Conservation (phyloP, 2,888 invertebrate species). For the Bembecia ichneumoniformis region DNA sequence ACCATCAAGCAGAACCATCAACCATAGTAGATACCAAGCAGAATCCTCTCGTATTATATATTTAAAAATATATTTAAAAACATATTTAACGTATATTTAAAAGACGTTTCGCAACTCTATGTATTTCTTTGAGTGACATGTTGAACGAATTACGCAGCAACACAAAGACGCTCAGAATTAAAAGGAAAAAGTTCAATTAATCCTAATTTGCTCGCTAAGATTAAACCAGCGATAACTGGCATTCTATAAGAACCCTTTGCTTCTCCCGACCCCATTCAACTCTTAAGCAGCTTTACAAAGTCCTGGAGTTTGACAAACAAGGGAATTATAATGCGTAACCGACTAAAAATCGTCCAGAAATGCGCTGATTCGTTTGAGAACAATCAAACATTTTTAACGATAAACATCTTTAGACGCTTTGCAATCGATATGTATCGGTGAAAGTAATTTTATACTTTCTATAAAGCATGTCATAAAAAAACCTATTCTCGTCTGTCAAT, state of each 20-base stretch:
- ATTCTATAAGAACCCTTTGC: conserved; percentile 64
- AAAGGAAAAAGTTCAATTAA: conserved; percentile 68
- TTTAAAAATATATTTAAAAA: not conserved
- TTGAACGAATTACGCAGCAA: conserved; percentile 52
- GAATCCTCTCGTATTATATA: not conserved
- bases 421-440: conserved; percentile 12
- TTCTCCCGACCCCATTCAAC: conserved; percentile 50
- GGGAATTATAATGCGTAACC: conserved; percentile 61
- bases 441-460: conserved; percentile 15
- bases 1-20: too few species aligned
- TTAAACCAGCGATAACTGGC: conserved; percentile 60
- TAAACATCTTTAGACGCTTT: conserved; percentile 2
- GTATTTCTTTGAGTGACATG: conserved; percentile 41
- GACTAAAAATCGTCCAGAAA: conserved; percentile 48
- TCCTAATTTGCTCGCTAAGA: conserved; percentile 69
- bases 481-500: conserved; percentile 20
- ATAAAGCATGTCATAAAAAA: conserved; percentile 10
- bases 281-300: conserved; percentile 65
- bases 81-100: not conserved
- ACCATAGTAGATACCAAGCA: too few species aligned
- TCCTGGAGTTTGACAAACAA: conserved; percentile 60
- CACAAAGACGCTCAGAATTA: conserved; percentile 53
- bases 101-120: conserved; percentile 30
- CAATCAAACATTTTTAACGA: not conserved
- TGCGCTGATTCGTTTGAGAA: conserved; percentile 35